phyloP scores from a whole-genome alignment of 2,797 vertebrate genomes.

The Pithecia hirsuta region DNA sequence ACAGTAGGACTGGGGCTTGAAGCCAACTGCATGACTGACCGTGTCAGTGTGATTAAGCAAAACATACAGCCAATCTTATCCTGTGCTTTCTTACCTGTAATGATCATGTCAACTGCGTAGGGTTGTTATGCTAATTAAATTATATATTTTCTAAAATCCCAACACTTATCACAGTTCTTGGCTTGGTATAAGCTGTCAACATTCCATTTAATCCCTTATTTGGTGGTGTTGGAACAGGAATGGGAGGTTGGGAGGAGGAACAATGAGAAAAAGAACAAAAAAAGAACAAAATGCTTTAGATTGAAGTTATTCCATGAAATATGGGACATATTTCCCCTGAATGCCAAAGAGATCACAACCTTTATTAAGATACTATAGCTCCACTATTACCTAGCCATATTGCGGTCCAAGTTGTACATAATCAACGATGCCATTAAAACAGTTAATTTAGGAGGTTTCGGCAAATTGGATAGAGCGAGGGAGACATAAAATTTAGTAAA shows the following conservation, averaged over 20 bases:
- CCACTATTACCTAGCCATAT: background rate
- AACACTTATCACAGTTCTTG: background rate
- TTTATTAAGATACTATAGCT: background rate
- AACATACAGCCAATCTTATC: rapidly evolving
- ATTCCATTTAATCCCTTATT: background rate
- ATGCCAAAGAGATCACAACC: background rate
- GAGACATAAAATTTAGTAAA: no score
- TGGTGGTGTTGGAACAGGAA: rapidly evolving
- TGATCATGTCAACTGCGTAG: background rate
- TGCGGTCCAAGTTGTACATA: background rate
- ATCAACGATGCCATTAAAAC: background rate
- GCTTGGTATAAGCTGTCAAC: background rate
- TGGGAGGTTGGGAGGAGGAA: no score
- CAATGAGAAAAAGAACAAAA: background rate
- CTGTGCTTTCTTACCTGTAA: background rate
- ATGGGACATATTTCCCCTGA: background rate
- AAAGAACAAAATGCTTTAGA: background rate
- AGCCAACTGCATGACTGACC: no score
- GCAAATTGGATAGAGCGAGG: background rate
- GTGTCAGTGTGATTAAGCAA: background rate
- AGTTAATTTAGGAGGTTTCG: background rate
- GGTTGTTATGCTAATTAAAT: background rate
- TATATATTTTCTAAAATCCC: background rate
- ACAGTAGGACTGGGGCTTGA: background rate
- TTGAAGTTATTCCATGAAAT: background rate